A percentile compares a stretch with the other conserved stretches of the same genome.
Conservation (phyloP, 2,888 invertebrate species). For the Oxytorus armatus region DNA sequence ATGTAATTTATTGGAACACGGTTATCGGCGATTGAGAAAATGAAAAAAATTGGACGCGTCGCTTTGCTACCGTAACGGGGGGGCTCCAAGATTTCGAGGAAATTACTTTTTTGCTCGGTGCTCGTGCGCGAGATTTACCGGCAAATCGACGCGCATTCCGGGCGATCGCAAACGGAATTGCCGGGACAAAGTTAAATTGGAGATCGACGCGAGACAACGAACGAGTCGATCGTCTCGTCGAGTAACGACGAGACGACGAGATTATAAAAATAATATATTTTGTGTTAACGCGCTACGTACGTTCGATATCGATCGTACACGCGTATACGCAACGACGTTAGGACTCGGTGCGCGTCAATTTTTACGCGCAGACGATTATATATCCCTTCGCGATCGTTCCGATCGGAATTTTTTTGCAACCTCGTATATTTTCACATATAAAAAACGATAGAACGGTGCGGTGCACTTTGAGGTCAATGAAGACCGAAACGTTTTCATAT, state of each 20-base stretch:
- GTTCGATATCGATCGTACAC: too few relatives aligned
- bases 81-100: neutral
- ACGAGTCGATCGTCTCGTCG: too few relatives aligned
- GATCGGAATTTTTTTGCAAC: conserved; percentile 11
- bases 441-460: conserved; percentile 10
- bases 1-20: too few relatives aligned
- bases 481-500: conserved; percentile 6
- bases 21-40: neutral
- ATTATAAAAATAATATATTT: too few relatives aligned
- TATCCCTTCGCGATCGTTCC: conserved; percentile 39
- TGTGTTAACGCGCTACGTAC: too few relatives aligned
- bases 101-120: neutral
- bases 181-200: conserved; percentile 27
- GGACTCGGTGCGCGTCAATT: too few relatives aligned
- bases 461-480: conserved; percentile 14
- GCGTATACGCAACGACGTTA: too few relatives aligned
- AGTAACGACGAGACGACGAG: too few relatives aligned
- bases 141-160: conserved; percentile 1
- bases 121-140: neutral
- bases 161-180: conserved; percentile 9
- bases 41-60: too few relatives aligned
- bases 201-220: conserved; percentile 42
- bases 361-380: too few relatives aligned
- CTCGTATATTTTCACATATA: conserved; percentile 7
- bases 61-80: neutral